Evolutionary conservation across 2,797 vertebrate genomes (phyloP), one percentile per base, ranked within the genome.

Genomic region (Anomalospiza imberbis): DNA sequence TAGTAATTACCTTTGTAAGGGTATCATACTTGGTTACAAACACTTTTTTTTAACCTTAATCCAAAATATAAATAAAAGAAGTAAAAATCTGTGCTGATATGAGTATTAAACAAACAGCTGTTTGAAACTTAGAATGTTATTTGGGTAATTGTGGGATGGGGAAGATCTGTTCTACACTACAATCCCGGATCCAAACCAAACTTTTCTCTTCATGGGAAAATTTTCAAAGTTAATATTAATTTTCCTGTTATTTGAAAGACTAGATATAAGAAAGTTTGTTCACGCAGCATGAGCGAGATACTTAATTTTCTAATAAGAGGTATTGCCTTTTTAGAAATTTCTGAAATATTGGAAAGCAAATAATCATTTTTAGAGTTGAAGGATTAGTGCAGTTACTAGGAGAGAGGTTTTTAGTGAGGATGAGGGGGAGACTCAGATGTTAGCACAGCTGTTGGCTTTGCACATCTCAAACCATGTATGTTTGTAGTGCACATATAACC

Each of bases 281-380:
- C 4, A 7, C 12, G 53, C 7, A 71, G 3, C 21, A 60, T 20
- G 13, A 60, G 7, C 0, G 0, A 48, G 28, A 47, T 15, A 34
- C 4, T 42, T 58, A 9, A 16, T 84, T 81, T 87, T 47, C 13
- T 55, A 40, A 16, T 9, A 55, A 44, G 9, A 63, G 0, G 1
- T 40, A 13, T 29, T 47, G 10, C 9, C 9, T 26, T 90, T 47
- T 65, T 32, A 57, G 18, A 83, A 36, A 79, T n/a, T 82, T 50
- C 36, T 72, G 40, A 51, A 54, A 17, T 55, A 5, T 1, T 72
- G 14, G 7, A 61, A 73, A 48, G 18, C 5, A 75, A 71, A 78
- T 25, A 51, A 53, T 1, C 1, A n/a, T 38, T 65, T 73, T 50
- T 54, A 24, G 17, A 67, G 7, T 18, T 32, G 24, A 42, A 79